Evolutionary conservation across 2,113 vertebrate genomes (phyloP).

Genomic region (Ceyx cyanopectus): DNA sequence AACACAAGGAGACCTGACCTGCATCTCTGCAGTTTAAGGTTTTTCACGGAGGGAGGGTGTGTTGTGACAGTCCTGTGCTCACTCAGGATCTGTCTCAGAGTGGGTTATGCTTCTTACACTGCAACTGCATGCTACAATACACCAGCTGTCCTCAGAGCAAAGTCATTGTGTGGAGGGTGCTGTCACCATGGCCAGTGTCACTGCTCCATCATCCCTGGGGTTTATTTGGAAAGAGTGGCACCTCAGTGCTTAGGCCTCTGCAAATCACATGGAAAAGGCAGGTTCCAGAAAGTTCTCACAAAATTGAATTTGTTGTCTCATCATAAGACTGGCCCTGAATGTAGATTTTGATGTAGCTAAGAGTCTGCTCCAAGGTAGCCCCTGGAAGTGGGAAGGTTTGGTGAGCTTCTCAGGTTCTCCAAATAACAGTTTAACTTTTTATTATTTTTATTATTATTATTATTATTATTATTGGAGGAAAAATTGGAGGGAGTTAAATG

Average conservation of each 20-base stretch:
- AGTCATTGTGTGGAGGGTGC: not conserved
- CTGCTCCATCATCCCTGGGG: not conserved
- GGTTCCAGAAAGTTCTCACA: not conserved
- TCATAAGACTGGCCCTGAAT: not conserved
- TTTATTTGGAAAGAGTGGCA: not conserved
- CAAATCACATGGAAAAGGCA: not conserved
- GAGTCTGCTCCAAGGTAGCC: not conserved
- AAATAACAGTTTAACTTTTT: not conserved
- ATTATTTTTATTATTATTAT: not conserved
- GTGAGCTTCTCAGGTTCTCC: not conserved
- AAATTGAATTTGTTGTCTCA: not conserved
- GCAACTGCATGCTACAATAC: accelerated
- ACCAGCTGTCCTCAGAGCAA: not conserved
- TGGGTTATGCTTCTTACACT: not conserved
- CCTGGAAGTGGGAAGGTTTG: not conserved
- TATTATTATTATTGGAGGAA: not conserved
- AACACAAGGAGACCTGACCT: not conserved
- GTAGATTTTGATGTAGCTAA: not conserved
- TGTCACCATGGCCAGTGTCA: not conserved
- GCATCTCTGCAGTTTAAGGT: not conserved
- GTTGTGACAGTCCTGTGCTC: not conserved
- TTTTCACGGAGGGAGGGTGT: not conserved
- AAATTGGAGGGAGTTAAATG: constrained; percentile 21
- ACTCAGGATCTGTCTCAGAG: not conserved
- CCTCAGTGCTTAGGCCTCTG: not conserved